Base-by-base conservation (phyloP, 2,797 vertebrate species). In the Chrosomus eos region DNA sequence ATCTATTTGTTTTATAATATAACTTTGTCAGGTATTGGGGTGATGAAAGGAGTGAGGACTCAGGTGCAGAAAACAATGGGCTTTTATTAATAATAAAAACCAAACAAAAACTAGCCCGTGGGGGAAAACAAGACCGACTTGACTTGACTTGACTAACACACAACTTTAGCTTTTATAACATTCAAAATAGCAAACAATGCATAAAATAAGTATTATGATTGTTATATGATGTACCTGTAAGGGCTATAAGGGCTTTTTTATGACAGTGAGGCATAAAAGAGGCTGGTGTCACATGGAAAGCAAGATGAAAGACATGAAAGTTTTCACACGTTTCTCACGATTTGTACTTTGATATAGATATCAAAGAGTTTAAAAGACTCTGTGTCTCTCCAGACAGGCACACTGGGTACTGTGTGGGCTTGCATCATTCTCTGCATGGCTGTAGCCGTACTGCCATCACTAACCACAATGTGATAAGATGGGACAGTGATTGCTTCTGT, bases 321-420 rank as follows among this genome's bases (percentile, higher is more conserved):
- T 78, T 75, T 76, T 62, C 36, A 43, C 36, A 62, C 1, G 5
- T 5, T 53, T 55, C 33, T 19, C 16, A 64, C 7, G 2, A 31
- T 62, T 45, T 72, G 14, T 19, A n/a, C 53, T 73, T 82, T 73
- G 68, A 73, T 73, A n/a, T 5, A 26, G 53, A 71, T 62, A 73
- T 73, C 55, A 82, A 82, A 82, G 68, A 48, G 38, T 48, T 62
- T 13, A 45, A 58, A n/a, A 45, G 14, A 68, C 53, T 26, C 21
- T 76, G 31, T 36, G 21, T 11, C 31, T 55, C 73, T n/a, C 55
- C 21, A 74, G 19, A 36, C 4, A 0, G 31, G 19, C 31, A 75
- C 73, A 74, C 19, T 33, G 62, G 14, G 19, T 19, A 23, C 28
- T 33, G 31, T 38, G 23, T 7, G 0, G 1, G 3, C n/a, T 78